Evolutionary conservation across 2,888 invertebrate genomes (phyloP), one percentile per base, ranked within the genome.

Genomic region (Sphaerophoria taeniata): DNA sequence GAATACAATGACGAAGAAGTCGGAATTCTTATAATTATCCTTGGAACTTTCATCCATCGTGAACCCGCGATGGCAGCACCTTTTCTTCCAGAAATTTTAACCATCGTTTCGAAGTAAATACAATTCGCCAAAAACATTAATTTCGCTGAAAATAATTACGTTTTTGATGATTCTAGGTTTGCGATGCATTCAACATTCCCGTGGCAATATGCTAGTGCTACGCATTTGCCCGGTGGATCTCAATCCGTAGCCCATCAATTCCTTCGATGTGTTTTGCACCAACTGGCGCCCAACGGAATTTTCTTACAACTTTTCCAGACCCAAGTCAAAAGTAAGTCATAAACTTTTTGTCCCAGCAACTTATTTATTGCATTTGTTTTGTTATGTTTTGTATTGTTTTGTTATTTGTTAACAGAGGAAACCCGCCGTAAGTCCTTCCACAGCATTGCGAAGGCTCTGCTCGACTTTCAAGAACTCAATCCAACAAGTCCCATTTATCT

Each of bases 1-100:
- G 96, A 97, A 90, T 99, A 98, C 92, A 98, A 97, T 87, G 99
- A 99, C 91, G 99, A 99, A 91, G 99, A 99, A 91, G 93, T 99
- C 78, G 98, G 98, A 0, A 94, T 99, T 72, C 96, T 98, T 89
- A 97, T 99, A 88, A 97, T 99, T 61, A 96, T 96, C 86, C 93
- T 99, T 87, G 97, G 98, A 36, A 99, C 99, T 0, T 99, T 98
- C 92, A 97, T 99, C 87, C 98, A 99, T 90, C 94, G 99, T 31
- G 99, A 99, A 92, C 98, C 99, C 0, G 95, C 96, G 2, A 93
- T 97, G 88, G 99, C 99, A n/a, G 99, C 99, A 2, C 97, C 97
- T 0, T 93, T 98, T 89, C 92, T 99, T 84, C 98, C 99, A 0
- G 97, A 98, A 88, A 96, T 99, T 88, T 93, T 99, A 36, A 96